phyloP scores from a whole-genome alignment of 2,113 vertebrate genomes.

The Brachypodius melanocephalos region DNA sequence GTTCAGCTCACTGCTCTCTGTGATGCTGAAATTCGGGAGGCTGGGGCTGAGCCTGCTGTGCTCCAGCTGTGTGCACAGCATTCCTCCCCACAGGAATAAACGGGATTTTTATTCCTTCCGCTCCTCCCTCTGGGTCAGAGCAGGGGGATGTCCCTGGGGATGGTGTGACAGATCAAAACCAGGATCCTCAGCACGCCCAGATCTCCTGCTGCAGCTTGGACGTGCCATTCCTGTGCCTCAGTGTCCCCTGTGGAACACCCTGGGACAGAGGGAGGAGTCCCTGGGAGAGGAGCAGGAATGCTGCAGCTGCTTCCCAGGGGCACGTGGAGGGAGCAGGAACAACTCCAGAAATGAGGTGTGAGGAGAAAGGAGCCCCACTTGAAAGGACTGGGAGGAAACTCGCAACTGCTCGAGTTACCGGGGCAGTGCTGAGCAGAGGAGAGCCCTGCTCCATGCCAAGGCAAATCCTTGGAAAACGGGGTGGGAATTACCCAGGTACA shows the following conservation, averaged over 20 bases:
- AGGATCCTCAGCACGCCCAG: background rate
- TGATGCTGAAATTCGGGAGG: background rate
- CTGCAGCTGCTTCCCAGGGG: background rate
- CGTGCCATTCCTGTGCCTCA: background rate
- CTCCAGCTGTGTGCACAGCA: background rate
- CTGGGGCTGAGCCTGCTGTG: background rate
- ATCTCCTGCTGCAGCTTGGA: background rate
- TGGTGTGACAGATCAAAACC: background rate
- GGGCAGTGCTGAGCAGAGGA: rapidly evolving
- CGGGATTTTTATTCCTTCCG: background rate
- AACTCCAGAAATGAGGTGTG: background rate
- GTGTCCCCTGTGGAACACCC: background rate
- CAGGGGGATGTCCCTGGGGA: too few species aligned
- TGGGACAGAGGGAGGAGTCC: background rate
- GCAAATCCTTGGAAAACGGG: rapidly evolving
- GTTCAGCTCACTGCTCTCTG: background rate
- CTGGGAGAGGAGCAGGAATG: background rate
- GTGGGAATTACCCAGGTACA: background rate
- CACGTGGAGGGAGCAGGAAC: background rate
- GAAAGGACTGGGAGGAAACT: background rate
- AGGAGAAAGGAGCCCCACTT: background rate
- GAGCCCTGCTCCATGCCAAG: background rate
- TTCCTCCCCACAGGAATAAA: background rate
- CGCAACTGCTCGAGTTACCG: background rate
- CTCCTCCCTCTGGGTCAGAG: background rate